These are phyloP conservation scores for Escarpia spicata DNA, from an alignment of 2,888 invertebrate genomes.

Conservation along the genomic window DNA sequence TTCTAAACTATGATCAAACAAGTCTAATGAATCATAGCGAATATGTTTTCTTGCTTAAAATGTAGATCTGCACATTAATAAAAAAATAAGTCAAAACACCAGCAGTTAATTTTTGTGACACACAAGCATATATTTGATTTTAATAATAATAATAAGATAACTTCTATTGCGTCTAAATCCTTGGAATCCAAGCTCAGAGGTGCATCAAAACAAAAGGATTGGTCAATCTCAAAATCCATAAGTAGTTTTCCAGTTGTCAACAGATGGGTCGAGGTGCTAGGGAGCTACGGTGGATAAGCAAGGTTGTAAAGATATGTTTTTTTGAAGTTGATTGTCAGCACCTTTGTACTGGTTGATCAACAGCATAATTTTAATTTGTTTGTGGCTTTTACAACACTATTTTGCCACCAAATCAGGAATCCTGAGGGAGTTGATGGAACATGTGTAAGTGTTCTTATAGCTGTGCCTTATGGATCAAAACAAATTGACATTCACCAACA, in stretches of 20 bases:
- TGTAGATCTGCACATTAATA: conserved; percentile 1
- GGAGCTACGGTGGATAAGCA: no score
- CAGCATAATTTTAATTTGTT: neutral
- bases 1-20: neutral
- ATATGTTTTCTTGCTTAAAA: neutral
- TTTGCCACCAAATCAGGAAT: neutral
- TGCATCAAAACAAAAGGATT: no score
- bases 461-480: neutral
- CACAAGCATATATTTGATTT: neutral
- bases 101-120: neutral
- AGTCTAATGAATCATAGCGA: neutral
- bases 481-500: neutral
- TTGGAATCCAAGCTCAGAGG: no score
- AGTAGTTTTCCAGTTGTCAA: no score
- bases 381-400: neutral
- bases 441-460: neutral
- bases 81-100: neutral
- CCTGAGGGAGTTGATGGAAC: neutral
- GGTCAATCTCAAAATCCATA: no score
- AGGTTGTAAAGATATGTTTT: no score
- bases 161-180: no score
- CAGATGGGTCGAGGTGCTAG: no score
- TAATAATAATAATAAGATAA: no score
- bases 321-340: neutral
- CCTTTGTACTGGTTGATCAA: neutral